Evolutionary conservation across 2,888 invertebrate species (phyloP).

Genomic region (Ommatoiulus sabulosus): DNA sequence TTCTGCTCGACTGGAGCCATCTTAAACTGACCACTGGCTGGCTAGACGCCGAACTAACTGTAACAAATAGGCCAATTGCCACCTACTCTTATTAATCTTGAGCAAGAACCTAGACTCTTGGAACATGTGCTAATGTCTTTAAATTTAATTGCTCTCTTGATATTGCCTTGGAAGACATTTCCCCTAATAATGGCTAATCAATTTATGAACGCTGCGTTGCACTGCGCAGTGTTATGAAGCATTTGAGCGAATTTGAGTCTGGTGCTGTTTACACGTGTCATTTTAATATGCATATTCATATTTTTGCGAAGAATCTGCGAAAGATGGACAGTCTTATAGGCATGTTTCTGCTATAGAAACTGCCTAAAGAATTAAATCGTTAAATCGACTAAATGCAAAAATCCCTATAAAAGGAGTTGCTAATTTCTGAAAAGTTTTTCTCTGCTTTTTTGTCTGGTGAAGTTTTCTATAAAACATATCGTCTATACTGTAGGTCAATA

Average conservation of each 20-base stretch:
- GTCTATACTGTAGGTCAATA: no score
- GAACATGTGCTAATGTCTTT: constrained; percentile 19
- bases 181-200: background rate
- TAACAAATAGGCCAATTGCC: background rate
- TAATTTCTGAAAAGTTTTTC: no score
- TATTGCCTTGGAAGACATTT: background rate
- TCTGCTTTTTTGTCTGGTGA: no score
- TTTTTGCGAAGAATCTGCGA: no score
- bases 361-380: no score
- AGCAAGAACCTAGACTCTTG: background rate
- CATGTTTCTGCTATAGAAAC: no score
- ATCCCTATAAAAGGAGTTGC: no score
- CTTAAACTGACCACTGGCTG: constrained; percentile 21
- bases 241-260: background rate
- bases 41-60: background rate
- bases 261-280: background rate
- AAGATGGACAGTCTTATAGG: background rate
- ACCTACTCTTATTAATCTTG: constrained; percentile 22
- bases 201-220: constrained; percentile 1
- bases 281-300: background rate
- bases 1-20: constrained; percentile 29
- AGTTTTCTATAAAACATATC: no score
- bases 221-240: background rate
- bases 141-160: constrained; percentile 19
- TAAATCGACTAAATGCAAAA: no score